A percentile compares a stretch with the other conserved stretches of the same genome.
Evolutionary conservation across 2,797 vertebrate genomes (phyloP).

Genomic region (Bovichtus diacanthus): DNA sequence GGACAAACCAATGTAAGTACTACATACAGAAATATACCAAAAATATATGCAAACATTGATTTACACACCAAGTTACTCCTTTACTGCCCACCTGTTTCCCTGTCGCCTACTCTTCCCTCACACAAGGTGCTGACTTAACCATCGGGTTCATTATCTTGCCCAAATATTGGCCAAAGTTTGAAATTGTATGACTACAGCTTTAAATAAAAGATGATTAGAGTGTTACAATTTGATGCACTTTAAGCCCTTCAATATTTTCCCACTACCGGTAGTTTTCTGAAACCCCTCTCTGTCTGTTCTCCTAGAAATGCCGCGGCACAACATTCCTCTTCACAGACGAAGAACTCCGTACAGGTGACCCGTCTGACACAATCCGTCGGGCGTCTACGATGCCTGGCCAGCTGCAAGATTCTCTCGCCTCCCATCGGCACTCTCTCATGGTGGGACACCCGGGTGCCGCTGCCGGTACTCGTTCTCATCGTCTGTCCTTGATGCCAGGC

Average conservation of each 20-base stretch:
- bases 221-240: background rate
- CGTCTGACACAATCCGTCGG: slow-evolving; percentile 89
- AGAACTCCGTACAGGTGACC: slow-evolving; percentile 91
- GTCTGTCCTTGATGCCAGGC: slow-evolving; percentile 72
- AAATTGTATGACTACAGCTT: background rate
- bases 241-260: background rate
- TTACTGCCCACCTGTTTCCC: too few relatives aligned
- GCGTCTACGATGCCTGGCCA: slow-evolving; percentile 89
- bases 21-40: too few relatives aligned
- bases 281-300: slow-evolving; percentile 1
- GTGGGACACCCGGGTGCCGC: slow-evolving; percentile 67
- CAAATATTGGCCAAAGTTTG: too few relatives aligned
- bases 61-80: too few relatives aligned
- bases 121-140: background rate
- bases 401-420: slow-evolving; percentile 76
- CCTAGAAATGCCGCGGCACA: slow-evolving; percentile 63
- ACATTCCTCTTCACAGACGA: slow-evolving; percentile 88
- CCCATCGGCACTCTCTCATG: slow-evolving; percentile 82
- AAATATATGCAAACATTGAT: background rate
- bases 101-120: too few relatives aligned
- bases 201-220: background rate
- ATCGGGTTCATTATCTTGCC: background rate
- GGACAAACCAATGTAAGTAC: too few relatives aligned
- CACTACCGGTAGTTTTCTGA: background rate
- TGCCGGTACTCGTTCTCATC: slow-evolving; percentile 48